These are phyloP conservation scores for Denticeps clupeoides DNA, from an alignment of 2,797 vertebrate genomes.

Conservation along the genomic window DNA sequence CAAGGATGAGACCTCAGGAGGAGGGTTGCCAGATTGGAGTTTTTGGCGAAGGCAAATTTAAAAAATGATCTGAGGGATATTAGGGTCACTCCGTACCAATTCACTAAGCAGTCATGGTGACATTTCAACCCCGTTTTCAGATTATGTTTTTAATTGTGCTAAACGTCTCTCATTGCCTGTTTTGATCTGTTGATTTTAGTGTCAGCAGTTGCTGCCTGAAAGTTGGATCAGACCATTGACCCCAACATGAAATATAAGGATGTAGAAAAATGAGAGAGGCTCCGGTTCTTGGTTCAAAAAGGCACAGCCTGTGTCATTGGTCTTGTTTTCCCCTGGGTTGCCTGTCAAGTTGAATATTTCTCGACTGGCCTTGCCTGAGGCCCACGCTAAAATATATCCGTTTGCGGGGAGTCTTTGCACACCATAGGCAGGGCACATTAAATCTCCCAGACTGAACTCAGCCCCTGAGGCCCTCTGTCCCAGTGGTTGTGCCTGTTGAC, in stretches of 20 bases:
- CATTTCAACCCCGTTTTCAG: no score
- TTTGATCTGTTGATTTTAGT: no score
- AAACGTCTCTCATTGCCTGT: no score
- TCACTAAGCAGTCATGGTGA: no score
- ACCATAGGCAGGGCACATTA: constrained; percentile 28
- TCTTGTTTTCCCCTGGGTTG: constrained; percentile 53
- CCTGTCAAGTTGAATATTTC: constrained; percentile 64
- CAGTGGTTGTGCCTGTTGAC: constrained; percentile 35
- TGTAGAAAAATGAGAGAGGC: constrained; percentile 13
- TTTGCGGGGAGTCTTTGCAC: constrained; percentile 32
- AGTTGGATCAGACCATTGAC: constrained; percentile 9
- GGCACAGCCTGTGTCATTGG: constrained; percentile 57
- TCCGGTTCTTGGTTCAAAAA: constrained; percentile 41
- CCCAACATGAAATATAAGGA: constrained; percentile 11
- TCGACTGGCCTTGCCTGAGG: constrained; percentile 53
- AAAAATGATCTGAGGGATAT: constrained; percentile 18
- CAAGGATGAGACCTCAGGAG: constrained; percentile 7
- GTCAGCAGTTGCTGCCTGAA: no score
- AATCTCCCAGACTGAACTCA: constrained; percentile 43
- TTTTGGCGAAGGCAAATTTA: constrained; percentile 17
- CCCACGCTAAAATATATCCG: constrained; percentile 52
- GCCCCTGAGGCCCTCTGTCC: constrained; percentile 40
- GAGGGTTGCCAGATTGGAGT: constrained; percentile 6
- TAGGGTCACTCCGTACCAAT: constrained; percentile 15
- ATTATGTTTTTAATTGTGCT: no score